A percentile compares a stretch with the other conserved stretches of the same genome.
These are phyloP conservation scores for Hydrozoanthus tunicans DNA, from an alignment of 64 coral and sea anemone species.

Conservation along the genomic window DNA sequence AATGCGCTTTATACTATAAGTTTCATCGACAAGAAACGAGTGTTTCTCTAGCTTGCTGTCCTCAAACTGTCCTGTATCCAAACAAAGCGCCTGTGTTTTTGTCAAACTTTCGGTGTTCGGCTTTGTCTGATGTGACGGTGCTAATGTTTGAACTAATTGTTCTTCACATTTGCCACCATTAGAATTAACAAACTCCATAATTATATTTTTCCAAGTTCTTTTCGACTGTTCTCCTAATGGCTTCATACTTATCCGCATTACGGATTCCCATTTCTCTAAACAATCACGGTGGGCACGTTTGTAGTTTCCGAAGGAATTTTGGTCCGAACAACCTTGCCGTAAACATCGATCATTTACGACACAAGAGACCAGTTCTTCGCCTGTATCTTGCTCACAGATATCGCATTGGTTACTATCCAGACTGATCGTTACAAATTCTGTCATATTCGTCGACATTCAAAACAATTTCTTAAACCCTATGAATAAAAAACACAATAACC, in stretches of 20 bases:
- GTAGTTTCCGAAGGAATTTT: slow-evolving; percentile 36
- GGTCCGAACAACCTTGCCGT: not conserved
- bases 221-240: slow-evolving; percentile 60
- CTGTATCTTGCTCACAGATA: slow-evolving; percentile 87
- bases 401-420: slow-evolving; percentile 76
- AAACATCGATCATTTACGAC: slow-evolving; percentile 79
- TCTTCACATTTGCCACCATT: slow-evolving; percentile 43
- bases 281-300: slow-evolving; percentile 75
- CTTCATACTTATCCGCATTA: slow-evolving; percentile 61
- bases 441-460: slow-evolving; percentile 30
- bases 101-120: not conserved
- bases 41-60: not conserved
- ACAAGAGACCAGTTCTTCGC: slow-evolving; percentile 76
- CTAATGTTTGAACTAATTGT: slow-evolving; percentile 21
- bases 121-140: not conserved
- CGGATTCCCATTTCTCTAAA: slow-evolving; percentile 71
- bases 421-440: slow-evolving; percentile 79
- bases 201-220: slow-evolving; percentile 82
- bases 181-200: slow-evolving; percentile 70
- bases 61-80: not conserved
- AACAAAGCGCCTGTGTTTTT: slow-evolving; percentile 38
- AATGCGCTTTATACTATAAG: slow-evolving; percentile 29
- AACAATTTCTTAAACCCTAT: not conserved
- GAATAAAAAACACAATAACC: no score
- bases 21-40: slow-evolving; percentile 18